Evolutionary conservation across 2,888 invertebrate species (phyloP).

Genomic region (Tenthredo amoena): DNA sequence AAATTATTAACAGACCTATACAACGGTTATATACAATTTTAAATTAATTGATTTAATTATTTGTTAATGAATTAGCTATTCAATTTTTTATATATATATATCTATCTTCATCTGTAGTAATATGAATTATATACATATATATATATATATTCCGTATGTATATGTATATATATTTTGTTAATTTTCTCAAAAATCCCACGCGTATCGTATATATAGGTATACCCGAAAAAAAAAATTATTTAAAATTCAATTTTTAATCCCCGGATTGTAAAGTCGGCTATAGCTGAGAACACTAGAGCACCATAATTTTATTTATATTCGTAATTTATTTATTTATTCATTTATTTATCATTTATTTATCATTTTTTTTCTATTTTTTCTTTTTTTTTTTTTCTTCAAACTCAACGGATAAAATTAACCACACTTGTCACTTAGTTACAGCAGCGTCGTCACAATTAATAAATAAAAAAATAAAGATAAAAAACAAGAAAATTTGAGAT

Average conservation of each 20-base stretch:
- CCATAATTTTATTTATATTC: constrained; percentile 14
- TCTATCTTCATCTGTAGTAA: background rate
- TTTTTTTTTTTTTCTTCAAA: constrained; percentile 37
- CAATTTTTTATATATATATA: background rate
- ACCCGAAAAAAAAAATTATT: background rate
- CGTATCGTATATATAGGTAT: background rate
- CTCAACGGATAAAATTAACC: constrained; percentile 40
- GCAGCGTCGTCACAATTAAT: constrained; percentile 46
- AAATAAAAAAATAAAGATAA: constrained; percentile 7
- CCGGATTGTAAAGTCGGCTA: background rate
- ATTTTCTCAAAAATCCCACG: background rate
- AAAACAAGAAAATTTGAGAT: background rate
- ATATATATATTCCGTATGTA: background rate
- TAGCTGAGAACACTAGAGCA: constrained; percentile 36
- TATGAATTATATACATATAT: background rate
- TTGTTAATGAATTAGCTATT: constrained; percentile 14
- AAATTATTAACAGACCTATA: constrained; percentile 15
- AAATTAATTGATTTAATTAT: constrained; percentile 1
- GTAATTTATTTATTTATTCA: background rate
- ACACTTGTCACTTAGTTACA: constrained; percentile 43
- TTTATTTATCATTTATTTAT: constrained; percentile 37
- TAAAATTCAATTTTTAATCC: background rate
- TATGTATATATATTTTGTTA: background rate
- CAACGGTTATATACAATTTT: constrained; percentile 25
- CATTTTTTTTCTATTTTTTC: constrained; percentile 28